Evolutionary conservation across 2,113 vertebrate genomes (phyloP), one percentile per base, ranked within the genome.

Genomic region (Lethenteron camtschaticum): DNA sequence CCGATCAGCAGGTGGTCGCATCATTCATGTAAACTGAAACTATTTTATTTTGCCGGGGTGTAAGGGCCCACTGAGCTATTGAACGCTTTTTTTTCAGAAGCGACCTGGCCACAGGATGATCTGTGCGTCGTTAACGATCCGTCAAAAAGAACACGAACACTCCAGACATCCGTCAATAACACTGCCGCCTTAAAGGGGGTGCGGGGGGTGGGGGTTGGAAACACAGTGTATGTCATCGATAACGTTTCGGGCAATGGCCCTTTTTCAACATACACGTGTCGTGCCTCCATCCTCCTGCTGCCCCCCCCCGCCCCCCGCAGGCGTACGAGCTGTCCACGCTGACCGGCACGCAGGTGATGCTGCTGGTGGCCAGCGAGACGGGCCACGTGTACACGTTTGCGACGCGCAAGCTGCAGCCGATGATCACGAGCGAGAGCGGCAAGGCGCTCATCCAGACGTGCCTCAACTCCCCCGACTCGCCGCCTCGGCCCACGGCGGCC

Each of bases 391-490:
- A 99, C 81, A 99, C 94, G 0, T 99, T 99, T 68, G 94, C 94
- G 74, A 99, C 94, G 0, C 87, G 92, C 70, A 99, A 99, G 76
- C 86, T 99, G 74, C 94, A 99, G 79, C 94, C 94, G 75, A 99
- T 99, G 92, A 96, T 99, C 79, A 99, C 94, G 78, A 99, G 94
- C 11, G 94, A 99, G 81, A 96, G 91, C 2, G 94, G 94, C 71
- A 96, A 99, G 78, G 94, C 94, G 1, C 79, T 99, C 79, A 99
- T 99, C 81, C 94, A 99, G 74, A 99, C 94, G 8, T 99, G 94
- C 82, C 88, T 96, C 75, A 99, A 99, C 81, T 99, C 94, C 12
- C 94, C 92, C 0, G 94, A 99, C 80, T 99, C 94, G 0, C 94
- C 94, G 0, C 94, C 94, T 0, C 89, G 94, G 72, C 88, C 87